These are phyloP conservation scores for Pachliopta kotzebuea DNA, from an alignment of 2,888 invertebrate species.

Conservation along the genomic window DNA sequence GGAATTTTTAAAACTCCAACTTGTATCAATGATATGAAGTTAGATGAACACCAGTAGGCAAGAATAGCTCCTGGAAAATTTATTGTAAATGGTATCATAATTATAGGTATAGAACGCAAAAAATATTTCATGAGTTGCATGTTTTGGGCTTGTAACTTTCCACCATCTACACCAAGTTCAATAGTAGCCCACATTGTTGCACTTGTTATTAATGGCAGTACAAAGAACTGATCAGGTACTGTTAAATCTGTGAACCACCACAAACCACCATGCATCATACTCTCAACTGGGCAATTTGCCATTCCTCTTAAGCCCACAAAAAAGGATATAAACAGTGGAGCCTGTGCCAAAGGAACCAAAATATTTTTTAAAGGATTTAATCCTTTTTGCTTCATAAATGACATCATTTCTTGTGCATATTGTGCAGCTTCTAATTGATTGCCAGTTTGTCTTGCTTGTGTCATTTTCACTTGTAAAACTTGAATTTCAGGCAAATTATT, in stretches of 20 bases:
- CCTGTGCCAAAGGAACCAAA: conserved; percentile 88
- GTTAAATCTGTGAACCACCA: conserved; percentile 97
- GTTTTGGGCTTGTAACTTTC: conserved; percentile 83
- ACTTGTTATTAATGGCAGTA: conserved; percentile 92
- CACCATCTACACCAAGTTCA: conserved; percentile 90
- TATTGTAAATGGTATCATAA: conserved; percentile 91
- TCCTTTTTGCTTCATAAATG: conserved; percentile 90
- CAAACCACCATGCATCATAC: conserved; percentile 92
- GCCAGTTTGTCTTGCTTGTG: conserved; percentile 91
- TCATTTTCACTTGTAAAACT: conserved; percentile 89
- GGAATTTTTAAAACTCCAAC: conserved; percentile 89
- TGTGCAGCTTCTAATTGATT: conserved; percentile 89
- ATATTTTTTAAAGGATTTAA: conserved; percentile 90
- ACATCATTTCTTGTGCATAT: conserved; percentile 88
- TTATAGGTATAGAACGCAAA: conserved; percentile 87
- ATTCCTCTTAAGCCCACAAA: conserved; percentile 93
- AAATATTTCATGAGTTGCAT: conserved; percentile 87
- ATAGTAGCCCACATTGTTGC: conserved; percentile 90
- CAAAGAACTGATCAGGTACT: conserved; percentile 92
- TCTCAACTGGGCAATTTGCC: conserved; percentile 95
- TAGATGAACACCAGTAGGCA: conserved; percentile 94
- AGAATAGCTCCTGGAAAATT: conserved; percentile 94
- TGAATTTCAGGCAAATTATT: conserved; percentile 94
- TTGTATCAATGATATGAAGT: conserved; percentile 91
- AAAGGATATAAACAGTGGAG: conserved; percentile 95